Evolutionary conservation across 2,797 vertebrate species (phyloP).

Genomic region (Arctocebus calabarensis): DNA sequence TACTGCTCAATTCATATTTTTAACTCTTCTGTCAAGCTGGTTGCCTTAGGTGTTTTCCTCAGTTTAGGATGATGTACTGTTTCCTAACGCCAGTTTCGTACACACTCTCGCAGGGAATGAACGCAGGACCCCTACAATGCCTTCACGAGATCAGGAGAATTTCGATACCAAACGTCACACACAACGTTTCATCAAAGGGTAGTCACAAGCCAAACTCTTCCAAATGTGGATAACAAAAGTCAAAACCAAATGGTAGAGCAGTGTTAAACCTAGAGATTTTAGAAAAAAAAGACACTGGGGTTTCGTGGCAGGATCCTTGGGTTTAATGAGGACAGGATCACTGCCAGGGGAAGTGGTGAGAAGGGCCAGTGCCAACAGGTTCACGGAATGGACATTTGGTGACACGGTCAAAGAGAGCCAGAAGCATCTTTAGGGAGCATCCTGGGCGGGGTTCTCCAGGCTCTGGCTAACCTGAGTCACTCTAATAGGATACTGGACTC

Average conservation of each 20-base stretch:
- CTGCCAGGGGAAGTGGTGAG: neutral
- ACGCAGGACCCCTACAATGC: too few species aligned
- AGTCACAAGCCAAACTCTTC: neutral
- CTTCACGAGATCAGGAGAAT: neutral
- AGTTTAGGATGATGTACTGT: neutral
- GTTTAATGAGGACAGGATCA: too few species aligned
- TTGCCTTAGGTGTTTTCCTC: neutral
- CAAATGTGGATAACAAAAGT: neutral
- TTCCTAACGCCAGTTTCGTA: neutral
- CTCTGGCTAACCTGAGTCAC: neutral
- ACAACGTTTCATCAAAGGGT: neutral
- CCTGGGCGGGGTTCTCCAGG: neutral
- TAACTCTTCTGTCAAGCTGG: neutral
- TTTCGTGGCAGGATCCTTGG: neutral
- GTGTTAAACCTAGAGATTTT: neutral
- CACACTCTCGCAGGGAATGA: neutral
- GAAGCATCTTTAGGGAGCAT: neutral
- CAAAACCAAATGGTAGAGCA: neutral
- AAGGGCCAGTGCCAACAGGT: too few species aligned
- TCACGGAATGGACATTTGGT: neutral
- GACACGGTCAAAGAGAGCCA: neutral
- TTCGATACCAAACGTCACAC: neutral
- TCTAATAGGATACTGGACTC: neutral
- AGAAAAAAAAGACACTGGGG: neutral
- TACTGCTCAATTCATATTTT: neutral